Percentiles rank a stretch among this genome's conserved stretches.
phyloP scores from a whole-genome alignment of 2,888 invertebrate genomes.

The Chironomus tentans region DNA sequence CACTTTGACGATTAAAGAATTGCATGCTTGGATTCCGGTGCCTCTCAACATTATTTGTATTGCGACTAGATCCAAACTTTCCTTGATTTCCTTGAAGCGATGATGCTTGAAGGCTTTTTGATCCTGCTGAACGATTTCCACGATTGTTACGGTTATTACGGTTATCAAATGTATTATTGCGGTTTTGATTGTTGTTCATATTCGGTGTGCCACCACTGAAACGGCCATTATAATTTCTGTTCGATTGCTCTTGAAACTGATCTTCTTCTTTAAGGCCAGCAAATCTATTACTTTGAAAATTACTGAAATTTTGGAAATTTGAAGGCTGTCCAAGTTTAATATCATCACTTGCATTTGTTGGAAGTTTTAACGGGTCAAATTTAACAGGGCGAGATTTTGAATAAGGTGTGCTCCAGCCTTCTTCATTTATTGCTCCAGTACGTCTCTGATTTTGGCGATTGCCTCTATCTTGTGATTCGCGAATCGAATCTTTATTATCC shows the following conservation, averaged over 20 bases:
- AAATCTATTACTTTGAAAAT: slow-evolving; percentile 13
- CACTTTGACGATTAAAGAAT: neutral
- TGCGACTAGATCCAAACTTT: slow-evolving; percentile 16
- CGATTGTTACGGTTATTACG: neutral
- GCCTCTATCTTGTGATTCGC: neutral
- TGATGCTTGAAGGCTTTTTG: slow-evolving; percentile 7
- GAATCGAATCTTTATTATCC: slow-evolving; percentile 1
- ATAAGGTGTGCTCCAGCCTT: slow-evolving; percentile 17
- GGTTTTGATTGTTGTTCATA: neutral
- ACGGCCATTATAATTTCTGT: slow-evolving; percentile 19
- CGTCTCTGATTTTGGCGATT: slow-evolving; percentile 1
- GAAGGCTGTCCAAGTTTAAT: neutral
- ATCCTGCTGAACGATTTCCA: slow-evolving; percentile 2
- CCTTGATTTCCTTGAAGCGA: neutral
- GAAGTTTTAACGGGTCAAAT: slow-evolving; percentile 1
- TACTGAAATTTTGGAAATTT: neutral
- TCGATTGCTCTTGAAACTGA: neutral
- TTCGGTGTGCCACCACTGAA: slow-evolving; percentile 6
- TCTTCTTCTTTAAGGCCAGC: slow-evolving; percentile 20
- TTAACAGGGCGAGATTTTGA: slow-evolving; percentile 9
- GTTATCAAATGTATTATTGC: neutral
- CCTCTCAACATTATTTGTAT: neutral
- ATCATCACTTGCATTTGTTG: neutral
- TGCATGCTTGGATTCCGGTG: neutral
- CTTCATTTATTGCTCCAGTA: slow-evolving; percentile 3